Base-by-base conservation (phyloP, 2,888 invertebrate species). In the Callyntrura sp. region DNA sequence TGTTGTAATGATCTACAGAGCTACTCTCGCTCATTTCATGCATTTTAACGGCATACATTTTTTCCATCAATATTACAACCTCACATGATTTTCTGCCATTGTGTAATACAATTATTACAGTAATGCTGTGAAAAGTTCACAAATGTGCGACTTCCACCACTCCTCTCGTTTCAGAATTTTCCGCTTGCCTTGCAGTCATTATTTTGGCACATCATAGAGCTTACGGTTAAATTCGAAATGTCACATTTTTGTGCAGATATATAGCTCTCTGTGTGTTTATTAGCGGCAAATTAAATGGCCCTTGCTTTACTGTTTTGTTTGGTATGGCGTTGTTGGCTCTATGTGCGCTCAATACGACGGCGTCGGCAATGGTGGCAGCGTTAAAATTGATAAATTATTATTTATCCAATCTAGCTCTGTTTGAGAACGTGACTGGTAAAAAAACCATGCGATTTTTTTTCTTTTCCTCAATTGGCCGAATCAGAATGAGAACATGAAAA, bases 381-480 rank as follows among this genome's bases (percentile, higher is more conserved):
- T 79, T 43, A 28, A 79, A 79, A 57, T 51, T 70, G 25, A 48
- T 57, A 28, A 35, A 79, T 79, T 57, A 60, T 43, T 28, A 79
- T 60, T 57, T 60, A 79, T 79, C 43, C 76, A 48, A 25, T 57
- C 57, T 79, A 79, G 35, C 25, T n/a, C n/a, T n/a, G 57, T 79
- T 79, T 79, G 79, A 79, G 79, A 79, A 79, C 79, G 79, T 79
- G 79, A 60, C 57, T 28, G 79, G 35, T 35, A 23, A 35, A 55
- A 23, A 35, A 55, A 60, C 79, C 35, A 57, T n/a, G 20, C 11
- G 79, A 57, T 17, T 28, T 48, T 48, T 48, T 25, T 55, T 43
- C 48, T 35, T 76, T 79, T 79, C 43, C 79, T 79, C 79, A 79
- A 79, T 79, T 79, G 55, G 43, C 55, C 78, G 25, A 78, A 78